A percentile compares a stretch with the other conserved stretches of the same genome.
These are phyloP conservation scores for Pristionchus mayeri DNA, from an alignment of 2,888 invertebrate genomes.

Conservation along the genomic window DNA sequence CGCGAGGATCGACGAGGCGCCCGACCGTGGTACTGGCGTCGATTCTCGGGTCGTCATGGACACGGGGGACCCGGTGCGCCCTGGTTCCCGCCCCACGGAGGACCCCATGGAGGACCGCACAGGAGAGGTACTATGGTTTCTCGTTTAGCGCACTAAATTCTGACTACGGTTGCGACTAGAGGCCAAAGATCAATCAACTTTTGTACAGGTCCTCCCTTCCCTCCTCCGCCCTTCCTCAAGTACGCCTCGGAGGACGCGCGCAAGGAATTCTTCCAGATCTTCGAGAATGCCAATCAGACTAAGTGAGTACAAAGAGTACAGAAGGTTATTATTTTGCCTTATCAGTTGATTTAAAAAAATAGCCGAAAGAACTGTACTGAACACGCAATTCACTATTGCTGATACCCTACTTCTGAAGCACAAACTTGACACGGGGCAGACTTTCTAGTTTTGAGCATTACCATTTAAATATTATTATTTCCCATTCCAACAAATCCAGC, in stretches of 20 bases:
- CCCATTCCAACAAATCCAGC: too few relatives aligned
- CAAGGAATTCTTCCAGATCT: constrained; percentile 49
- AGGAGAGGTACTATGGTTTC: constrained; percentile 15
- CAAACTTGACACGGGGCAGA: too few relatives aligned
- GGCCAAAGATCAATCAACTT: neutral
- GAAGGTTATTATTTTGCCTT: neutral
- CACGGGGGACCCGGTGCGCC: neutral
- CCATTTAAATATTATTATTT: too few relatives aligned
- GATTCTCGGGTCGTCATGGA: neutral
- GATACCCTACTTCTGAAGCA: too few relatives aligned
- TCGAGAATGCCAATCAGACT: constrained; percentile 39
- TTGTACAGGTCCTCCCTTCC: constrained; percentile 18
- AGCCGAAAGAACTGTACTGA: too few relatives aligned
- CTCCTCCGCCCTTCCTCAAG: constrained; percentile 49
- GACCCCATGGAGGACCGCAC: constrained; percentile 15
- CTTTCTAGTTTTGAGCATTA: too few relatives aligned
- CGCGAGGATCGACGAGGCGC: neutral
- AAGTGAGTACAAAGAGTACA: constrained; percentile 42
- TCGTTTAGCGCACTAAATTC: neutral
- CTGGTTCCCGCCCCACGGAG: constrained; percentile 35
- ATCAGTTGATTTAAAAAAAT: neutral
- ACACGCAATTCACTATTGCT: too few relatives aligned
- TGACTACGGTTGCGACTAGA: neutral
- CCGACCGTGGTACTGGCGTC: constrained; percentile 37
- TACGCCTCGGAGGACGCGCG: constrained; percentile 39